Evolutionary conservation across 2,797 vertebrate genomes (phyloP), one percentile per base, ranked within the genome.

Genomic region (Sebastes vulpes): DNA sequence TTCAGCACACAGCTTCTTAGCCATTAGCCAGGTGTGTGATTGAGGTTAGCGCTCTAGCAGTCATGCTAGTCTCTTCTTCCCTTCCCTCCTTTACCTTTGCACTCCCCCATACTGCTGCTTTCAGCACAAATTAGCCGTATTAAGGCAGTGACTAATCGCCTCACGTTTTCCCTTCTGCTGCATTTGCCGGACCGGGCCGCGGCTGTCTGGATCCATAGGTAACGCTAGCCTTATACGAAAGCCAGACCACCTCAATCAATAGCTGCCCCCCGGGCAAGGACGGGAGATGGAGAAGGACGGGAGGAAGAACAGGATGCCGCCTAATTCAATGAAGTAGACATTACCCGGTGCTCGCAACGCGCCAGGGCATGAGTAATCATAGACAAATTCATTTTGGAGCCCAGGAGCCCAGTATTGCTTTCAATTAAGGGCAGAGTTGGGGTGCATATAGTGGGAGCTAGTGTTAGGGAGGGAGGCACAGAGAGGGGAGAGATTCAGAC

Each of bases 331-430:
- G 96, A 97, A 96, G 94, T 69, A 93, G 94, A 93, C 84, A 93
- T 96, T 96, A 96, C 90, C 92, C 92, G 83, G 93, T 90, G 92
- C 92, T 94, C 86, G 67, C 92, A 93, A 95, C 84, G 90, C 94
- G 87, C 95, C 96, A 90, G 92, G 96, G 95, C 96, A 94, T 92
- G 93, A 97, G 95, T 94, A 96, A 94, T 95, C 96, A 96, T 92
- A 92, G 95, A 96, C 95, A 97, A 97, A 98, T 98, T 98, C 96
- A 98, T 98, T 97, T 97, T 96, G 96, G 88, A 96, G 95, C 95
- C 95, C 94, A 91, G 84, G 85, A 96, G 95, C 96, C 94, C 94
- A 96, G 97, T 96, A 97, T 98, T 96, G 96, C 97, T 97, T 98
- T 98, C 97, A 98, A 97, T 98, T 98, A 97, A 95, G 96, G 94